Conservation (phyloP, 2,797 vertebrate species). For the Apogon talboti region DNA sequence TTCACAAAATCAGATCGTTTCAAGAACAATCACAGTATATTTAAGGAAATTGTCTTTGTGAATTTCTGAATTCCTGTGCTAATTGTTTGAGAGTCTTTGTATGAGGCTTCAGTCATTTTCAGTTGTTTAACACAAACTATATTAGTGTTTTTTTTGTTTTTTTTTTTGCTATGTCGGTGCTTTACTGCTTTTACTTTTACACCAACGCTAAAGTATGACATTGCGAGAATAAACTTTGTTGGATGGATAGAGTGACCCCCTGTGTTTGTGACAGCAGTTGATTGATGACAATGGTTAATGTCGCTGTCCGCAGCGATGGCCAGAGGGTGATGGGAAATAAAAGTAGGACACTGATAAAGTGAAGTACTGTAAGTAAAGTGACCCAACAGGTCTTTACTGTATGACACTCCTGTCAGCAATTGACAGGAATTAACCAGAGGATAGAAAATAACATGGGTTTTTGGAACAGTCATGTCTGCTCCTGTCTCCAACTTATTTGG, state of each 20-base stretch:
- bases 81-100: too few species aligned
- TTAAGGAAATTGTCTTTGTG: too few species aligned
- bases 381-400: too few species aligned
- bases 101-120: too few species aligned
- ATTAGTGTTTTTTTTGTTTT: too few species aligned
- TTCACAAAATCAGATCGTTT: too few species aligned
- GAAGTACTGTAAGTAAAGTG: not conserved
- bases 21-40: too few species aligned
- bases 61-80: too few species aligned
- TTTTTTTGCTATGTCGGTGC: too few species aligned
- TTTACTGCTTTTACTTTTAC: not conserved
- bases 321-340: constrained; percentile 16
- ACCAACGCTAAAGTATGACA: constrained; percentile 12
- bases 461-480: not conserved
- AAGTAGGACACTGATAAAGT: constrained; percentile 45
- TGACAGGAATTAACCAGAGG: constrained; percentile 18
- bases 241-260: not conserved
- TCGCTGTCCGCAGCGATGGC: constrained; percentile 27
- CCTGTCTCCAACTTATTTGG: not conserved
- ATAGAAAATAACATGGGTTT: not conserved
- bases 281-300: constrained; percentile 45
- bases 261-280: constrained; percentile 41
- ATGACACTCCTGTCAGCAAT: constrained; percentile 5
- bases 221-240: constrained; percentile 24
- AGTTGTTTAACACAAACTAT: too few species aligned